Evolutionary conservation across 2,797 vertebrate species (phyloP).

Genomic region (Falco naumanni): DNA sequence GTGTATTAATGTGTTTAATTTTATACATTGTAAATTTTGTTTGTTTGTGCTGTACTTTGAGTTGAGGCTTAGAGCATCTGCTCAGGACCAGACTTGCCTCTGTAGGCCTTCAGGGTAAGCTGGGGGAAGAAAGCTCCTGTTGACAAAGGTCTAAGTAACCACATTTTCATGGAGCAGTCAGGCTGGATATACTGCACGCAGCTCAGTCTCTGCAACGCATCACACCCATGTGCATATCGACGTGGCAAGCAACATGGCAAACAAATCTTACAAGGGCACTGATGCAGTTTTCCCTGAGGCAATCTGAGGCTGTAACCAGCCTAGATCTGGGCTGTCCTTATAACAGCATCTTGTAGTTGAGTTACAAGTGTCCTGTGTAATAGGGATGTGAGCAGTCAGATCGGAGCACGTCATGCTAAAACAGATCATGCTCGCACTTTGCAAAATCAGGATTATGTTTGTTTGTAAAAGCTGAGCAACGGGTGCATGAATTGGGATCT

Average conservation of each 20-base stretch:
- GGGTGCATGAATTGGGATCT: neutral
- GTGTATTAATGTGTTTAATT: neutral
- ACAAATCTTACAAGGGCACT: neutral
- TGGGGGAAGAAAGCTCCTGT: neutral
- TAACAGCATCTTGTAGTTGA: neutral
- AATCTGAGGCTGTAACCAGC: neutral
- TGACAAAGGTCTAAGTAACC: neutral
- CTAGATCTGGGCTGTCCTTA: neutral
- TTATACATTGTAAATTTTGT: neutral
- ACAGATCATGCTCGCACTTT: fast-evolving
- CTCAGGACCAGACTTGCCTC: neutral
- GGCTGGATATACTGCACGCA: neutral
- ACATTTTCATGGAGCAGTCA: neutral
- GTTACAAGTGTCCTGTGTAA: neutral
- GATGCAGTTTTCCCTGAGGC: neutral
- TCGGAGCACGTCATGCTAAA: neutral
- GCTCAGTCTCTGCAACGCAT: neutral
- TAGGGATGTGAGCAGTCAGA: neutral
- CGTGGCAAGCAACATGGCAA: neutral
- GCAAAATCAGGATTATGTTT: neutral
- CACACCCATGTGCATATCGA: neutral
- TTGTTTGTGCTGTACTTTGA: neutral
- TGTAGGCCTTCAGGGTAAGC: neutral
- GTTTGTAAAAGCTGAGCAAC: neutral
- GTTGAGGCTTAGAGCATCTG: neutral